Base-by-base conservation (phyloP, 2,113 vertebrate species). In the Grammomys dolichurus region DNA sequence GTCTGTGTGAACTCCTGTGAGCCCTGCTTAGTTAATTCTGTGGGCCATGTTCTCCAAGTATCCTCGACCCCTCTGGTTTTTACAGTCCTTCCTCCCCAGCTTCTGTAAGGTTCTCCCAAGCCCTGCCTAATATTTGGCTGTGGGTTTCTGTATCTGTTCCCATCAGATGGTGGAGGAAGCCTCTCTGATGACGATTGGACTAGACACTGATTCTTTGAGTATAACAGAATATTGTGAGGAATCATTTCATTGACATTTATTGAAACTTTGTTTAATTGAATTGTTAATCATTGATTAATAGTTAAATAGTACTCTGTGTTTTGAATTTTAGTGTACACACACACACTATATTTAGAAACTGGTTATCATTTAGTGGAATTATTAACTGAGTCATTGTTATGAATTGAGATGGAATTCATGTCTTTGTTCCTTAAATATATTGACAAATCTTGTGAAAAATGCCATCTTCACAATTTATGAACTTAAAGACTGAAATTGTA, bases 401-500 rank as follows among this genome's bases (percentile, higher is more conserved):
- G 96, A 98, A 77, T 97, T 97, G 89, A 90, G 93, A 86, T 98
- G 96, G 97, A 98, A 98, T 98, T 97, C 89, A 72, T 98, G 91
- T 94, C 96, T 98, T 98, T 98, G 93, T 98, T 98, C 93, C 95
- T 98, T 96, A 95, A 95, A 87, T 96, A 46, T 94, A n/a, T 97
- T 97, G 93, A 82, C 98, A 98, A 98, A 96, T 98, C 97, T 98
- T 98, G 67, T 98, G 98, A 98, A 95, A 98, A 98, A 92, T 96
- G 65, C 69, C 95, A 97, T 98, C 84, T 97, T 98, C 98, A 97
- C 98, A 98, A 98, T 95, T 84, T 87, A 28, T 95, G 92, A 97
- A 92, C 98, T 98, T 98, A 98, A 98, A 98, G 98, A 98, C 96
- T 65, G 24, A 98, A 96, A 97, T 97, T 98, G 97, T 97, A 93